A percentile compares a stretch with the other conserved stretches of the same genome.
phyloP scores from a whole-genome alignment of 2,888 invertebrate genomes.

The Athalia rosae region DNA sequence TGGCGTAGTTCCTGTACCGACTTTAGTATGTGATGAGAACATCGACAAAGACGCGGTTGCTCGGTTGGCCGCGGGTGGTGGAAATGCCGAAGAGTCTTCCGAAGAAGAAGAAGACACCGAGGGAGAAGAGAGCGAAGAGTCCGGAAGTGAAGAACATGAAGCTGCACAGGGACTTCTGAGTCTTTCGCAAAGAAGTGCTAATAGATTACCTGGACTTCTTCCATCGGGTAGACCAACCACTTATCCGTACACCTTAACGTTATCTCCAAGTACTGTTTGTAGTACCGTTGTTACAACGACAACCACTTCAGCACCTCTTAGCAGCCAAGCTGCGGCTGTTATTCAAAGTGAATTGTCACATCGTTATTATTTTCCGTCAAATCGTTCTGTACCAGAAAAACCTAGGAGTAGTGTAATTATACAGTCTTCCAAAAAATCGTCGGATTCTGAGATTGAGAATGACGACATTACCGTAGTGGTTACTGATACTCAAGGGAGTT shows the following conservation, averaged over 20 bases:
- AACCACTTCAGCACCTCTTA: constrained; percentile 47
- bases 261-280: constrained; percentile 56
- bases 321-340: constrained; percentile 58
- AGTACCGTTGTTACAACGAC: constrained; percentile 50
- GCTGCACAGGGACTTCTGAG: constrained; percentile 89
- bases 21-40: constrained; percentile 79
- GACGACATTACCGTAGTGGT: constrained; percentile 55
- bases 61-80: constrained; percentile 76
- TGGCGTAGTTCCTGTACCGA: constrained; percentile 85
- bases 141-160: constrained; percentile 82
- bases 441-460: constrained; percentile 58
- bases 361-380: constrained; percentile 72
- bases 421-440: constrained; percentile 57
- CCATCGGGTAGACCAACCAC: constrained; percentile 81
- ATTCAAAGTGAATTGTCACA: constrained; percentile 65
- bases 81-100: constrained; percentile 75
- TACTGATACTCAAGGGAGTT: constrained; percentile 50
- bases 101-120: constrained; percentile 71
- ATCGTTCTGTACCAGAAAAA: constrained; percentile 59
- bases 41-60: constrained; percentile 76
- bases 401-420: constrained; percentile 54
- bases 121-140: constrained; percentile 67
- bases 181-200: constrained; percentile 77
- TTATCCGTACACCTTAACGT: constrained; percentile 78
- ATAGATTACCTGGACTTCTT: constrained; percentile 75